A percentile compares a stretch with the other conserved stretches of the same genome.
Evolutionary conservation across 2,888 invertebrate genomes (phyloP).

Genomic region (Ornithoptera priamus): DNA sequence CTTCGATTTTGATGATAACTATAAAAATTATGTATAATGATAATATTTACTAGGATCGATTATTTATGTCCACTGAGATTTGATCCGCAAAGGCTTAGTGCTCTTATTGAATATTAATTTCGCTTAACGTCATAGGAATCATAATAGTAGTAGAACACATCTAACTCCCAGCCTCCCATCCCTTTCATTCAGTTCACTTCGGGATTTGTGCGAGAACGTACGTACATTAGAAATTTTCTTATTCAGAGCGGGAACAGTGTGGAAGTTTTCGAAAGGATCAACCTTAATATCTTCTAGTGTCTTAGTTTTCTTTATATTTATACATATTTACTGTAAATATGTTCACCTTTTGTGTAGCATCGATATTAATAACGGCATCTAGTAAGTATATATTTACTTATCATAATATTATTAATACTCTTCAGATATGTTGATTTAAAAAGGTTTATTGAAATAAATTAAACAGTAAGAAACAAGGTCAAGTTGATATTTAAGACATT

Average conservation of each 20-base stretch:
- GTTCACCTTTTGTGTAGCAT: neutral
- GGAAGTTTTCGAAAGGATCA: neutral
- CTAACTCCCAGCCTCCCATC: neutral
- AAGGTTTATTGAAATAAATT: too few species aligned
- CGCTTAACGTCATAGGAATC: neutral
- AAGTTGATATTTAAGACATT: too few species aligned
- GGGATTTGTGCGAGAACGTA: conserved; percentile 2
- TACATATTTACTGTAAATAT: neutral
- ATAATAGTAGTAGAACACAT: neutral
- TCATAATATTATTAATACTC: too few species aligned
- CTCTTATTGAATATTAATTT: neutral
- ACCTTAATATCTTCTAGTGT: too few species aligned
- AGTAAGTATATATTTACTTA: too few species aligned
- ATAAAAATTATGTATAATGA: too few species aligned
- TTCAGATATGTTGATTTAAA: too few species aligned
- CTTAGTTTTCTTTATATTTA: too few species aligned
- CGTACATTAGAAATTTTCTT: neutral
- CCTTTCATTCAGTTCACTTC: neutral
- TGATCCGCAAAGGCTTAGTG: neutral
- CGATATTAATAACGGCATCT: neutral
- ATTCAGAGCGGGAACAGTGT: neutral
- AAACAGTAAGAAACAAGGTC: too few species aligned
- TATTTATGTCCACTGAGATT: too few species aligned
- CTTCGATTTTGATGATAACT: too few species aligned
- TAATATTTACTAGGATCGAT: too few species aligned